phyloP scores from a whole-genome alignment of 2,888 invertebrate genomes.

The Pseudanteris insignis region DNA sequence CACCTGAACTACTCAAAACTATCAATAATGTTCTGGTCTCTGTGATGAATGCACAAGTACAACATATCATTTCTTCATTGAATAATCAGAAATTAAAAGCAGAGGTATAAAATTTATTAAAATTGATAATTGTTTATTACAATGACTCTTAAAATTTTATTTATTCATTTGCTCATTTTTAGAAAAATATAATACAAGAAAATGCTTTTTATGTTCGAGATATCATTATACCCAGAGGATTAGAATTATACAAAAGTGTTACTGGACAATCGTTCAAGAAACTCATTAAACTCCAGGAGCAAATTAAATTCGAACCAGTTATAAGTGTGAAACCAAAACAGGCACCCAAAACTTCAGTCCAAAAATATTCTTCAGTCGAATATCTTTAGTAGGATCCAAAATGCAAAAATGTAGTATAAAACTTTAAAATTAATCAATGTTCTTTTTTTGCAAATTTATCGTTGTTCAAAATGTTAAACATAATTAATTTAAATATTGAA shows the following conservation, averaged over 20 bases:
- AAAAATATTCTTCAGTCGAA: slow-evolving; percentile 20
- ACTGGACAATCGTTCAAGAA: slow-evolving; percentile 58
- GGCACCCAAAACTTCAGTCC: slow-evolving; percentile 66
- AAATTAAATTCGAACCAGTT: slow-evolving; percentile 71
- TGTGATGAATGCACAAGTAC: slow-evolving; percentile 79
- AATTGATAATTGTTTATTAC: no score
- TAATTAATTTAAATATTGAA: no score
- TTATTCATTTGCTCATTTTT: slow-evolving; percentile 53
- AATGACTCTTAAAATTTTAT: no score
- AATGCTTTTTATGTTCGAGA: slow-evolving; percentile 74
- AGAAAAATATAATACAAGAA: slow-evolving; percentile 76
- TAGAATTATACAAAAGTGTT: slow-evolving; percentile 60
- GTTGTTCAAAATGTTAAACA: no score
- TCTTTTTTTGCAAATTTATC: no score
- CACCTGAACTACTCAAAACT: slow-evolving; percentile 77
- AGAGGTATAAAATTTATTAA: slow-evolving; percentile 66
- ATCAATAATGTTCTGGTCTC: slow-evolving; percentile 78
- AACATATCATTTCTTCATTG: slow-evolving; percentile 71
- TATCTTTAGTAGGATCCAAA: slow-evolving; percentile 20
- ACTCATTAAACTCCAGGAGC: slow-evolving; percentile 64
- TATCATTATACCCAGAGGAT: slow-evolving; percentile 65
- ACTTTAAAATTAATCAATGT: no score
- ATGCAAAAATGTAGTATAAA: no score
- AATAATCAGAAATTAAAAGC: slow-evolving; percentile 68
- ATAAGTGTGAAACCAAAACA: slow-evolving; percentile 69